These are phyloP conservation scores for Podargus strigoides DNA, from an alignment of 2,797 vertebrate genomes.

Conservation along the genomic window DNA sequence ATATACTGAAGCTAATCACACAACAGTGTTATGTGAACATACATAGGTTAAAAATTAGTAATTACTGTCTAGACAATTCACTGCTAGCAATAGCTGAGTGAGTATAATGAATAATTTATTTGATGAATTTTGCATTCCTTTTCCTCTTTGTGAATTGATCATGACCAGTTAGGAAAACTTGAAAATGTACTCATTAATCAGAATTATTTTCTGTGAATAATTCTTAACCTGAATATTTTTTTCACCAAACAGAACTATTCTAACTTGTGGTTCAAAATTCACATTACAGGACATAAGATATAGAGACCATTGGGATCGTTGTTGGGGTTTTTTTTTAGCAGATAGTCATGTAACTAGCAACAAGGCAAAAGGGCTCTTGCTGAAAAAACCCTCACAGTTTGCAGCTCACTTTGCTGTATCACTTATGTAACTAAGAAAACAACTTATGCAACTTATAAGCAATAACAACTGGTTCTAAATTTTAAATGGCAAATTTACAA, in stretches of 20 bases:
- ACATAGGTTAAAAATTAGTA: conserved; percentile 55
- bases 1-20: conserved; percentile 15
- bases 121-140: conserved; percentile 44
- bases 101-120: conserved; percentile 56
- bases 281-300: not conserved
- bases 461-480: not conserved
- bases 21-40: not conserved
- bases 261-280: not conserved
- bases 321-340: not conserved
- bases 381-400: not conserved
- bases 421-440: not conserved
- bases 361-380: not conserved
- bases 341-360: not conserved
- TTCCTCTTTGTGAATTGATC: conserved; percentile 25
- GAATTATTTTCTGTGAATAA: not conserved
- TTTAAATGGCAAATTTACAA: not conserved
- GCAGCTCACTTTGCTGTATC: not conserved
- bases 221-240: not conserved
- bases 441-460: not conserved
- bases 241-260: not conserved
- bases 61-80: conserved; percentile 63
- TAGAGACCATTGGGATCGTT: not conserved
- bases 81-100: conserved; percentile 48
- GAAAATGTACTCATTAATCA: conserved; percentile 17
- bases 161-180: conserved; percentile 18